Evolutionary conservation across 2,113 vertebrate genomes (phyloP), one percentile per base, ranked within the genome.

Genomic region (Plecotus auritus): DNA sequence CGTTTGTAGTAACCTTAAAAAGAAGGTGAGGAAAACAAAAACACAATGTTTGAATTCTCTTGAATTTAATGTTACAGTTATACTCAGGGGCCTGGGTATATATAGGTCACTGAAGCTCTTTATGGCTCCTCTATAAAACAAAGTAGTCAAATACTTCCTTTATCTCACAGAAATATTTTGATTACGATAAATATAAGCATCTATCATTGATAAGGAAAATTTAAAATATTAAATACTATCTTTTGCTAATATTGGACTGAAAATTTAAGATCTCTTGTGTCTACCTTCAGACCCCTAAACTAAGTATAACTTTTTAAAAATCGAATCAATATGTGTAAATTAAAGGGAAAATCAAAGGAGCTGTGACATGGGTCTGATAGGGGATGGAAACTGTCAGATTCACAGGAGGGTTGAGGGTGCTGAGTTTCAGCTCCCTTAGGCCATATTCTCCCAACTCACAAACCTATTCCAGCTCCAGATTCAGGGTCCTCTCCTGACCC

Each of bases 201-300:
- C 12, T 91, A 73, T 45, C 13, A n/a, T 81, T 84, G 40, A 54
- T 92, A 93, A 90, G 67, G 59, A 84, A 87, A 35, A 1, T 70
- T 66, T 47, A 45, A 93, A 69, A 66, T 72, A 80, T 80, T 87
- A 81, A 91, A 59, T 47, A 82, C 9, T 20, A 88, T 76, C 45
- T 40, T 59, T 85, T 90, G 28, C 49, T 95, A 92, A 96, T 64
- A 78, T 56, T 67, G 85, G 47, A 73, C 45, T 87, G 23, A 72
- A 94, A 91, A 22, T 80, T 81, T 86, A 88, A 96, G 35, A 91
- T 85, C 45, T 11, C 81, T n/a, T 93, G 28, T 61, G 37, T 91
- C 9, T 92, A 77, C n/a, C 51, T 78, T 93, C 40, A 85, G 26
- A 82, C n/a, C 40, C 9, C 16, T 20, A 95, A 54, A 54, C 42